Evolutionary conservation across 1,140 invertebrate species (phyloP), one percentile per base, ranked within the genome.

Genomic region (Latrodectus geometricus): DNA sequence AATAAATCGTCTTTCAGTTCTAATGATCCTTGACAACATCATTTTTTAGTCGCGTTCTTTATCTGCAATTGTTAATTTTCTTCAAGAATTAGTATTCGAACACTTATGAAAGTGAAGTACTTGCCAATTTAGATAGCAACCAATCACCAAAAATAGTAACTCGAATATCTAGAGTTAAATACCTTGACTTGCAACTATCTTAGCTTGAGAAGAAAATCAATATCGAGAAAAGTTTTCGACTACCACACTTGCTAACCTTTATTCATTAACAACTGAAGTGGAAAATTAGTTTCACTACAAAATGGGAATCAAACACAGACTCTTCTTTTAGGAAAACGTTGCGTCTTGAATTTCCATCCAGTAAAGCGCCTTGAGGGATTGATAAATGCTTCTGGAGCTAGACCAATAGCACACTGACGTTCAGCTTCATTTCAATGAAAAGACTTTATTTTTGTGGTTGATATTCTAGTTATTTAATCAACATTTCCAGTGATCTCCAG

Each of bases 271-370:
- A 79, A 87, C 76, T 80, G 76, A 80, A 87, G 85, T 87, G 85
- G 85, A 87, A 87, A 87, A 87, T 87, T 87, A 87, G 85, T 80
- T 87, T 80, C 84, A 74, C 69, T 79, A 80, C 85, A 87, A 75
- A 87, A 87, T 80, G 77, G 83, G 83, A 86, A 86, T 86, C 78
- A 86, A 86, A 78, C 66, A 61, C 83, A 12, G 72, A 52, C 69
- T 68, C 61, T 80, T 86, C 69, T 73, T 80, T 79, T 66, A 12
- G 9, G 66, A 8, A 52, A 78, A 86, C 48, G 65, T 49, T 48
- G 15, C 35, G 54, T 8, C 9, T 35, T 8, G 9, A 66, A 17
- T 65, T 35, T 76, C 14, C 8, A 9, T 35, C 8, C n/a, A 70
- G 68, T 35, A 72, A 14, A 69, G 61, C 54, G 49, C 50, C 74